These are phyloP conservation scores for Platorchestia sp. DNA, from an alignment of 1,140 invertebrate genomes.

Conservation along the genomic window DNA sequence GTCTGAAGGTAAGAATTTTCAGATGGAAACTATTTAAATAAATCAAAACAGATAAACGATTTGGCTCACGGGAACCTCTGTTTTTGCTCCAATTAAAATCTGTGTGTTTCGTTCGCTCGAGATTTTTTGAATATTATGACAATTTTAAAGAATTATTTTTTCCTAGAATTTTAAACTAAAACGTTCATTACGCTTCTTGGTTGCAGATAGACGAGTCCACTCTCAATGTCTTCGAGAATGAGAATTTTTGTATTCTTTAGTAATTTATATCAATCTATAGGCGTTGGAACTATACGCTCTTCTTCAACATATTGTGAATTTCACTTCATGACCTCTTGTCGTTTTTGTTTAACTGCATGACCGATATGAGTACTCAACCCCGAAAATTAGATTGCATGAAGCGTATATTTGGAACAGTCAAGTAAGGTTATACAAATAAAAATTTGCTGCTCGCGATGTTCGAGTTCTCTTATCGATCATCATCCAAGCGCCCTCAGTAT, in stretches of 20 bases:
- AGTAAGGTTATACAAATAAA: not conserved
- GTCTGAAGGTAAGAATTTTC: not conserved
- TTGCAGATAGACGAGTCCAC: too few relatives aligned
- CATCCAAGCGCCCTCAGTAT: not conserved
- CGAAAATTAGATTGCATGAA: not conserved
- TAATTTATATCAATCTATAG: not conserved
- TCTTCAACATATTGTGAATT: not conserved
- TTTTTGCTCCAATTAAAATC: not conserved
- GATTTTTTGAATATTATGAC: not conserved
- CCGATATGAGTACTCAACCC: not conserved
- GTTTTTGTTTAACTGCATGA: not conserved
- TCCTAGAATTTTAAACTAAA: not conserved
- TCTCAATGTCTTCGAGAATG: too few relatives aligned
- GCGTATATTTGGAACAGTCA: not conserved
- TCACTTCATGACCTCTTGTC: not conserved
- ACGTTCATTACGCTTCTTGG: too few relatives aligned
- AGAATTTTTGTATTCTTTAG: too few relatives aligned
- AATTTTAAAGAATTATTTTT: not conserved
- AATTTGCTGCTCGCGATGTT: not conserved
- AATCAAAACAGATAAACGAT: not conserved
- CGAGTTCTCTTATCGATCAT: not conserved
- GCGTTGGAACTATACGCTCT: not conserved
- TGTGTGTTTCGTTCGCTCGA: too few relatives aligned
- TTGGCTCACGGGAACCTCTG: not conserved
- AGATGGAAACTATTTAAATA: not conserved